phyloP scores from a whole-genome alignment of 1,140 invertebrate genomes.

The Procambarus clarkii region DNA sequence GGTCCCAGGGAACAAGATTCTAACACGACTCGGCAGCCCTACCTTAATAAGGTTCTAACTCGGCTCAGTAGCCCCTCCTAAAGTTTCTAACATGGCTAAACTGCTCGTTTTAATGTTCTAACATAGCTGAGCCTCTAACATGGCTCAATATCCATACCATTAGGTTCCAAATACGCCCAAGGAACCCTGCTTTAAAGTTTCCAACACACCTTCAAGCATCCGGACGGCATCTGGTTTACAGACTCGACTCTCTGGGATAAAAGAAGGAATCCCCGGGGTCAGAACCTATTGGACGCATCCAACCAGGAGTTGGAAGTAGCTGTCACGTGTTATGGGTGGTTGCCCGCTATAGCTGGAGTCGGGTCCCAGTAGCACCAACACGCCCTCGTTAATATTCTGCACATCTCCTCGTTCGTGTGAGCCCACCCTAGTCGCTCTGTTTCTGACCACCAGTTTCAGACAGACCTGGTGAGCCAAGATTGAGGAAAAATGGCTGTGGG shows the following conservation, averaged over 20 bases:
- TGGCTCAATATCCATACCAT: too few relatives aligned
- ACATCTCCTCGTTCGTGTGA: constrained; percentile 10
- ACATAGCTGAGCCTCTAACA: too few relatives aligned
- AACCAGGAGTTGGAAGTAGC: neutral
- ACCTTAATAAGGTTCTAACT: too few relatives aligned
- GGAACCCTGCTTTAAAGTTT: too few relatives aligned
- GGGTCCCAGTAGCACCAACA: neutral
- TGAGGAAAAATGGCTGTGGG: neutral
- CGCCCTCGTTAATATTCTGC: constrained; percentile 14
- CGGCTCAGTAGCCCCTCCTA: too few relatives aligned
- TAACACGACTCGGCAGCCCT: too few relatives aligned
- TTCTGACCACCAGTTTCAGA: constrained; percentile 20
- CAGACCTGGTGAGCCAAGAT: neutral
- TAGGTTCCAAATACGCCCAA: too few relatives aligned
- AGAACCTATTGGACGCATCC: neutral
- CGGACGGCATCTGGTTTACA: neutral
- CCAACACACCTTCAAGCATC: too few relatives aligned
- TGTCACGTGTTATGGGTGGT: neutral
- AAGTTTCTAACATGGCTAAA: too few relatives aligned
- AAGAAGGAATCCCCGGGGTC: neutral
- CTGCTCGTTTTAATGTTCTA: too few relatives aligned
- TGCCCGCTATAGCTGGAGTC: neutral
- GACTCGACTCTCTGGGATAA: neutral
- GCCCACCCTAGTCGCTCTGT: constrained; percentile 19
- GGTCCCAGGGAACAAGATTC: too few relatives aligned